Base-by-base conservation (phyloP, 2,113 vertebrate species). In the Acrocephalus kingi region DNA sequence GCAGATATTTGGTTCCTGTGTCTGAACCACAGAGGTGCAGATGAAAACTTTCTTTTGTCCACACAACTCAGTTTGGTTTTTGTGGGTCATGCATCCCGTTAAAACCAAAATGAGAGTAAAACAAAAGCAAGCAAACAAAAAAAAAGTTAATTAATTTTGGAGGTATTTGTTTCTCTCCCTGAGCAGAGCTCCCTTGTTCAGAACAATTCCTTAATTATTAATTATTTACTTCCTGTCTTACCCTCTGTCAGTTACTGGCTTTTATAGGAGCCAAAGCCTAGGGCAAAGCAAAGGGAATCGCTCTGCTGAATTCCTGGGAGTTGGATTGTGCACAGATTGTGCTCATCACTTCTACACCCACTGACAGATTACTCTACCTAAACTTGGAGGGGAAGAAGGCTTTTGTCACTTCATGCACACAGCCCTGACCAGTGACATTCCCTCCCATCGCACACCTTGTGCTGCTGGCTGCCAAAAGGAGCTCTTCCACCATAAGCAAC, bases 391-490 rank as follows among this genome's bases (percentile, higher is more conserved):
- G 41, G 13, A 55, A 12, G 14, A 48, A 80, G 28, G 55, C 30
- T 18, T 74, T 55, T 35, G 51, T 74, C n/a, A 4, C n/a, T 84
- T 58, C 23, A 7, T 11, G 55, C 43, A 15, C 21, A 12, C 30
- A 64, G 31, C 45, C 43, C 45, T 77, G 27, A 12, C 14, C 18
- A 4, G 33, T 14, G 24, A 23, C 25, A 3, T 35, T 54, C 24
- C 46, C 33, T 75, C 33, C 30, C 43, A 6, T 11, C 0, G 0
- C 39, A 49, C 12, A 23, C 28, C 31, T 35, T 15, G 15, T 68
- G 55, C 45, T 51, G 11, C 54, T 59, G 4, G 25, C 25, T 91
- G 68, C 56, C 46, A 31, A 49, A n/a, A 90, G 31, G 22, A 72
- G 37, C 52, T 66, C n/a, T 46, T 41, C 24, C 41, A 18, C 31